A percentile compares a stretch with the other conserved stretches of the same genome.
Evolutionary conservation across 2,888 invertebrate genomes (phyloP).

Genomic region (Melinaea menophilus): DNA sequence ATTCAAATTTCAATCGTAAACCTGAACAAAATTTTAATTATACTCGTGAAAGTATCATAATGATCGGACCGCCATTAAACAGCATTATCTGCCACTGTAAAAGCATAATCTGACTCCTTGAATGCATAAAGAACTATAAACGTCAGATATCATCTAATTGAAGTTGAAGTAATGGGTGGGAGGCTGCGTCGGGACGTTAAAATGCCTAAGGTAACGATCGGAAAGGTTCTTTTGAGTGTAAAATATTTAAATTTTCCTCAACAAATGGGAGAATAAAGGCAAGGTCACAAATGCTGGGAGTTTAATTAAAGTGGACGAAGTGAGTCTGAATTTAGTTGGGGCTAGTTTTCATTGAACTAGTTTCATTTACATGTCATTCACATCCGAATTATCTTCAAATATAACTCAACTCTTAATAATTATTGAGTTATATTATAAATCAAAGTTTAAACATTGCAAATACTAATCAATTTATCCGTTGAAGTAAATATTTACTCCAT

Average conservation of each 20-base stretch:
- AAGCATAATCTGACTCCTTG: constrained; percentile 67
- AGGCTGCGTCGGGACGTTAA: constrained; percentile 53
- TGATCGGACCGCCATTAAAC: constrained; percentile 68
- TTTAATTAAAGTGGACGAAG: constrained; percentile 57
- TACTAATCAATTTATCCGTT: too few species aligned
- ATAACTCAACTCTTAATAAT: neutral
- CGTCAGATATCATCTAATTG: constrained; percentile 76
- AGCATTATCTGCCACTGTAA: constrained; percentile 65
- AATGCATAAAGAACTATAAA: constrained; percentile 77
- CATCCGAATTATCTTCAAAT: neutral
- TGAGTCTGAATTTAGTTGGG: constrained; percentile 9
- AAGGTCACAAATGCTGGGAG: constrained; percentile 39
- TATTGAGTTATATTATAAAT: too few species aligned
- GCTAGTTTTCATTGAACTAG: constrained; percentile 1
- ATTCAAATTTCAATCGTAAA: constrained; percentile 55
- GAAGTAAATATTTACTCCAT: too few species aligned
- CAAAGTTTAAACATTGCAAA: too few species aligned
- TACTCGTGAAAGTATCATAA: constrained; percentile 60
- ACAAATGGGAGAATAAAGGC: constrained; percentile 52
- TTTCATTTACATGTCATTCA: constrained; percentile 1
- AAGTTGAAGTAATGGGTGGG: constrained; percentile 60
- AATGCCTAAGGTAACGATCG: constrained; percentile 66
- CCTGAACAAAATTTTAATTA: constrained; percentile 68
- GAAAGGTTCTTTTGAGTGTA: constrained; percentile 57
- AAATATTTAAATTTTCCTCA: constrained; percentile 69